Evolutionary conservation across 92 coral and sea anemone genomes (phyloP), one percentile per base, ranked within the genome.

Genomic region (Epizoanthus scotinus): DNA sequence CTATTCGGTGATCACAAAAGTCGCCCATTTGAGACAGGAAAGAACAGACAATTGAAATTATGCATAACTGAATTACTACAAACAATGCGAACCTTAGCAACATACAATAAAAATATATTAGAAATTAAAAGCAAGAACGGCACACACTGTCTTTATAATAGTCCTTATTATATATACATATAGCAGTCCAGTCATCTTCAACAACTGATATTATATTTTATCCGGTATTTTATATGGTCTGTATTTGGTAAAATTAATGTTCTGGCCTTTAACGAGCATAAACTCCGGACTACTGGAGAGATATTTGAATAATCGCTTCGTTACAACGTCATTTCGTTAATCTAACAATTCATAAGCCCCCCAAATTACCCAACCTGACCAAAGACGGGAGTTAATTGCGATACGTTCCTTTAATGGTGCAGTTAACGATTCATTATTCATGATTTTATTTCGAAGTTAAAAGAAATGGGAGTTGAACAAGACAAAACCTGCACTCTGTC

Each of bases 61-160:
- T 75, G 69, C 67, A 75, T 40, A 75, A 31, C 68, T 38, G 31
- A 31, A 75, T 75, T 75, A 59, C 81, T 60, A 22, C 24, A 21
- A 59, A 59, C 67, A 58, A 59, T 36, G 13, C 55, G 61, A 64
- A 64, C 69, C 69, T 19, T 64, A 64, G 36, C 69, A 19, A 15
- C 47, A 34, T 4, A 4, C 10, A 27, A 7, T 0, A 29, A 64
- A 47, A 6, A 4, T 7, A 64, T 64, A 25, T 63, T 60, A 14
- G 17, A 47, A 1, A 47, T 47, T 14, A 47, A 47, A 47, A 10
- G 17, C 52, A 10, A 9, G 12, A 47, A 7, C 14, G 9, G 7
- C 50, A 0, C 15, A 44, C 14, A 8, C 8, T 1, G 50, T 44
- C 50, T 47, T 15, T 47, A 47, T 15, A 40, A 47, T 47, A 47